Evolutionary conservation across 2,888 invertebrate genomes (phyloP).

Genomic region (Pomacea canaliculata): DNA sequence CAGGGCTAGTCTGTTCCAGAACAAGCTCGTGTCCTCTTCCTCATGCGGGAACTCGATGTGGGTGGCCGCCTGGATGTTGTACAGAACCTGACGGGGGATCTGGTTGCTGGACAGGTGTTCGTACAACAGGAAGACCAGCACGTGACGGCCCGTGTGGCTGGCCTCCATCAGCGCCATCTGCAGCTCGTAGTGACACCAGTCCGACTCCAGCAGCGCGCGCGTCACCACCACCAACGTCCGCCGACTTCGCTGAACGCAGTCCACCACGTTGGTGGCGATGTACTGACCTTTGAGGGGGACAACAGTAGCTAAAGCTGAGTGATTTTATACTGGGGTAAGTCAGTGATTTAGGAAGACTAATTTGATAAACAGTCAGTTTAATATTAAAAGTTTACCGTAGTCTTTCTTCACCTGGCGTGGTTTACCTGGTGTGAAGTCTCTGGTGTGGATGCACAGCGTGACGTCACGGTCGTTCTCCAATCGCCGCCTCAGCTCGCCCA

Average conservation of each 20-base stretch:
- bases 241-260: constrained; percentile 23
- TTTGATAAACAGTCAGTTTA: too few species aligned
- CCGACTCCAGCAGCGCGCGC: constrained; percentile 6
- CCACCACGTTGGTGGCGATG: constrained; percentile 28
- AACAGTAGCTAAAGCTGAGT: too few species aligned
- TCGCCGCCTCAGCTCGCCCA: background rate
- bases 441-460: constrained; percentile 21
- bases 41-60: constrained; percentile 6
- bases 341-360: too few species aligned
- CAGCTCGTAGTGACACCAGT: constrained; percentile 30
- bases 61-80: background rate
- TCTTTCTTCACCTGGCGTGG: too few species aligned
- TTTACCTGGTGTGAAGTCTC: constrained; percentile 21
- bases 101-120: constrained; percentile 10
- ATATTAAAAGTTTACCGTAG: too few species aligned
- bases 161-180: constrained; percentile 33
- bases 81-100: constrained; percentile 13
- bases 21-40: background rate
- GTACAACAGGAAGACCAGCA: constrained; percentile 26
- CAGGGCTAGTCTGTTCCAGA: constrained; percentile 9
- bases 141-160: constrained; percentile 15
- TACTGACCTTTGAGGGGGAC: background rate
- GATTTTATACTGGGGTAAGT: too few species aligned
- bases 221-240: constrained; percentile 30
- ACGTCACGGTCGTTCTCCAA: constrained; percentile 17